Base-by-base conservation (phyloP, 2,797 vertebrate genomes). In the Anableps anableps region DNA sequence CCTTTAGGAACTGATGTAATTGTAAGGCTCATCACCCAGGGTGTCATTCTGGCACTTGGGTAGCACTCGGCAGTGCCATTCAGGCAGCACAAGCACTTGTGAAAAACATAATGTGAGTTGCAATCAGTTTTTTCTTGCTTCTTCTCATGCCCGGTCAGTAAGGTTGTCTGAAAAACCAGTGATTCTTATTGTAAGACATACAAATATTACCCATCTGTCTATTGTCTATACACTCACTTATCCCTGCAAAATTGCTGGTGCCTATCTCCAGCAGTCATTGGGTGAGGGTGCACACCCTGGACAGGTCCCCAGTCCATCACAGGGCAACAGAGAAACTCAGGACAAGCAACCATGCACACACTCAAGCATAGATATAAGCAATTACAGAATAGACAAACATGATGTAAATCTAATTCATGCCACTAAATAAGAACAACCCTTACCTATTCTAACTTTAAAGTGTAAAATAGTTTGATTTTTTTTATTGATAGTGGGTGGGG, bases 401-500 rank as follows among this genome's bases (percentile, higher is more conserved):
- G 17, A 34, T 19, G 58, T 62, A 62, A 62, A 19, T 1, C 0
- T 2, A 31, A 14, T 60, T 60, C 14, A 31, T 31, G 29, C 31
- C 55, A 60, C 2, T 58, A 29, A 7, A 47, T 47, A 41, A 41
- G 38, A 41, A 41, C 38, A 41, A 41, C 6, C 3, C 38, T 41
- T 6, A 41, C 38, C 6, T 11, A 26, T 58, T 58, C 26, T 58
- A 23, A 26, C 26, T 58, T 58, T 31, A 34, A 62, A 17, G 6
- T 31, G 29, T 19, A 34, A 7, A 62, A 19, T 64, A 21, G 31
- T 36, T 26, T 1, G 53, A 55, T 64, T 85, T 87, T 7, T 80
- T 77, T 91, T 68, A 71, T 77, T 51, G 47, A 34, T 36, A 31
- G 83, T 83, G 86, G 90, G 90, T 80, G 88, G 73, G 86, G 90